phyloP scores from a whole-genome alignment of 2,888 invertebrate genomes.

The Elysia crispata region DNA sequence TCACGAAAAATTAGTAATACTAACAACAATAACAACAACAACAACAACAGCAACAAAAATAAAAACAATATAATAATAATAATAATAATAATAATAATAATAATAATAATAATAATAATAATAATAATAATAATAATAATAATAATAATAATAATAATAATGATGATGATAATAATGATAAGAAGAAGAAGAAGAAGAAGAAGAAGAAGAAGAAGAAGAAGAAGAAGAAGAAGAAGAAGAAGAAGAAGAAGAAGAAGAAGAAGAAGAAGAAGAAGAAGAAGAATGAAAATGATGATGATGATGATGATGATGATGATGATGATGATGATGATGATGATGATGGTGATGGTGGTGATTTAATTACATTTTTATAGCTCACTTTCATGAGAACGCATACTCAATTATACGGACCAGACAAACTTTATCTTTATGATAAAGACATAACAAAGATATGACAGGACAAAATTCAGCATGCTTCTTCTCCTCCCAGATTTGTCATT shows the following conservation, averaged over 20 bases:
- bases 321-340: slow-evolving; percentile 20
- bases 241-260: slow-evolving; percentile 19
- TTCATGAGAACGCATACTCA: no score
- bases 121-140: neutral
- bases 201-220: slow-evolving; percentile 1
- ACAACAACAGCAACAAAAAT: slow-evolving; percentile 5
- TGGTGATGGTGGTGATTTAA: neutral
- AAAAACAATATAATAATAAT: no score
- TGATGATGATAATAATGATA: no score
- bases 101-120: slow-evolving; percentile 2
- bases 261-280: slow-evolving; percentile 15
- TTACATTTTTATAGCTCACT: no score
- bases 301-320: slow-evolving; percentile 10
- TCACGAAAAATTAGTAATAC: neutral
- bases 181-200: slow-evolving; percentile 13
- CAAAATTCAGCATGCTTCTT: no score
- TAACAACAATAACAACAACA: slow-evolving; percentile 9
- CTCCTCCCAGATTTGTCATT: no score
- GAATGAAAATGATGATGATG: no score
- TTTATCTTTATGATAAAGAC: no score
- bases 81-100: no score
- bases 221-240: slow-evolving; percentile 19
- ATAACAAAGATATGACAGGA: no score
- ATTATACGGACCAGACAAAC: no score
- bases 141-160: slow-evolving; percentile 5